phyloP scores from a whole-genome alignment of 2,113 vertebrate species.

The Callaeas wilsoni region DNA sequence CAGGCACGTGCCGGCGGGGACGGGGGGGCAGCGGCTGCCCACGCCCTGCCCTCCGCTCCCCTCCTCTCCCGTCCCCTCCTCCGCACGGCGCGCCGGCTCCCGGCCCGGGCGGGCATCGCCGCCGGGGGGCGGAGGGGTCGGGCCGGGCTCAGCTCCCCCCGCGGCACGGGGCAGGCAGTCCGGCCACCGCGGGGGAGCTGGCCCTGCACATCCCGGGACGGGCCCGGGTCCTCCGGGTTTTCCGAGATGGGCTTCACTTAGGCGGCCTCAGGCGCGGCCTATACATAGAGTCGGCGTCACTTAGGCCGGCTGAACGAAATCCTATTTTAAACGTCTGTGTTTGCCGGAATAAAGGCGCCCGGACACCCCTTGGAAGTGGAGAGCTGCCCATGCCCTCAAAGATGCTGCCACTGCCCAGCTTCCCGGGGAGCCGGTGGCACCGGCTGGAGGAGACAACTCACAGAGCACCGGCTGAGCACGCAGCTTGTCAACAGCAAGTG shows the following conservation, averaged over 20 bases:
- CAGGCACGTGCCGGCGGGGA: neutral
- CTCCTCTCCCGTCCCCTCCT: neutral
- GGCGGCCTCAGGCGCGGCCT: conserved; percentile 29
- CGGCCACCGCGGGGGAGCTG: neutral
- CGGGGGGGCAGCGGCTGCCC: neutral
- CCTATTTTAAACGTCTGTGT: conserved; percentile 69
- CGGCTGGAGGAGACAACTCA: neutral
- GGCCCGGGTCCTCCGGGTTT: neutral
- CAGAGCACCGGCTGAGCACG: neutral
- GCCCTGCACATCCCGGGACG: neutral
- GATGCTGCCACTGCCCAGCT: neutral
- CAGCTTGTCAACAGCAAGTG: no score
- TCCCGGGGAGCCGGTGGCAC: no score
- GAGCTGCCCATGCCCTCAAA: neutral
- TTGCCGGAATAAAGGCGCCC: conserved; percentile 30
- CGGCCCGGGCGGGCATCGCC: neutral
- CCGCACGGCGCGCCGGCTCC: neutral
- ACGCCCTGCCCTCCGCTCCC: neutral
- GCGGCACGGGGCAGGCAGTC: neutral
- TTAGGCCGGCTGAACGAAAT: conserved; percentile 50
- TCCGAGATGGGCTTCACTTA: neutral
- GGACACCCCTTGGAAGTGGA: neutral
- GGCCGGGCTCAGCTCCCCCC: neutral
- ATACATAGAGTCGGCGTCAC: conserved; percentile 65
- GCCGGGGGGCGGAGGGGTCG: neutral